These are phyloP conservation scores for Vanacampus margaritifer DNA, from an alignment of 2,113 vertebrate genomes.

Conservation along the genomic window DNA sequence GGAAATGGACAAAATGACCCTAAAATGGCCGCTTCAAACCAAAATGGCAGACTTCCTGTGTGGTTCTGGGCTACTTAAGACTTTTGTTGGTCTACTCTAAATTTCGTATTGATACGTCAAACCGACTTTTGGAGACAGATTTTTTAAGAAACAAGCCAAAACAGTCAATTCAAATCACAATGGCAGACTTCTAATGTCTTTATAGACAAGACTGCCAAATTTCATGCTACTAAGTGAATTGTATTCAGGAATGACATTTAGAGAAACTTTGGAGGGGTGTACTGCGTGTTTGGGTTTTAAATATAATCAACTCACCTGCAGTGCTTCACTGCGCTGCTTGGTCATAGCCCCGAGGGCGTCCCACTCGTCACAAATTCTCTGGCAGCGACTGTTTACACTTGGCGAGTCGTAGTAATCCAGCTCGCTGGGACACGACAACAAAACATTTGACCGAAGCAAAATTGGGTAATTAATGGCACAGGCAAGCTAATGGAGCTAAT, in stretches of 20 bases:
- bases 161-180: not conserved
- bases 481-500: no score
- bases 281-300: not conserved
- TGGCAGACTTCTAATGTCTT: not conserved
- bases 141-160: not conserved
- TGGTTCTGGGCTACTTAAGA: no score
- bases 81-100: no score
- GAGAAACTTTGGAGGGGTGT: not conserved
- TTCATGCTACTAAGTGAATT: no score
- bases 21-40: no score
- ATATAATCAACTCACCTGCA: constrained; percentile 78
- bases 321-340: constrained; percentile 91
- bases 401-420: constrained; percentile 98
- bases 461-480: no score
- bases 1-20: no score
- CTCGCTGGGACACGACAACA: constrained; percentile 75
- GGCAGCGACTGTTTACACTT: constrained; percentile 94
- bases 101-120: no score
- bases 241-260: not conserved
- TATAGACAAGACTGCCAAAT: no score
- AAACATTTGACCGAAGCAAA: not conserved
- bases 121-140: no score
- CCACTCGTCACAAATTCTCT: constrained; percentile 98
- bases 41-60: no score
- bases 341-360: constrained; percentile 88